Evolutionary conservation across 2,888 invertebrate species (phyloP).

Genomic region (Eremobia ochroleuca): DNA sequence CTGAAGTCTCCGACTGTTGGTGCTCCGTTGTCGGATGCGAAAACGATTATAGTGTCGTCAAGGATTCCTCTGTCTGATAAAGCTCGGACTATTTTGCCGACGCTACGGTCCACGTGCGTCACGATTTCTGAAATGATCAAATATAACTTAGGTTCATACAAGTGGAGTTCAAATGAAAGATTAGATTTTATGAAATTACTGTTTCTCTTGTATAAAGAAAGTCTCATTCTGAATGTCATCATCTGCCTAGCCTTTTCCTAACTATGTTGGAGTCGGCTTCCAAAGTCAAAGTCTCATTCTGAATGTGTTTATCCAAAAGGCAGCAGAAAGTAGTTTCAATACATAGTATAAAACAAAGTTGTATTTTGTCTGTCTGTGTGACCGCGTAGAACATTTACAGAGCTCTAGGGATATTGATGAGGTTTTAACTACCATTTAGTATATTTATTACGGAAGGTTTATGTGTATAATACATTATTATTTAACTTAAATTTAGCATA

Average conservation of each 20-base stretch:
- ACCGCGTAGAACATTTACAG: neutral
- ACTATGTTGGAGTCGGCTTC: too few species aligned
- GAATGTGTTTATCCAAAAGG: neutral
- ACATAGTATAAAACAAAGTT: neutral
- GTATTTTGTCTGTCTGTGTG: neutral
- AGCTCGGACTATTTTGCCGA: conserved; percentile 94
- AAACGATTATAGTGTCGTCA: conserved; percentile 96
- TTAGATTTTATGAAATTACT: neutral
- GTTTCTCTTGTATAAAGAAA: neutral
- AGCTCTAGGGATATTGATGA: neutral
- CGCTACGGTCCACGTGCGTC: conserved; percentile 94
- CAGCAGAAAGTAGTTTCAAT: neutral
- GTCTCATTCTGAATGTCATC: neutral
- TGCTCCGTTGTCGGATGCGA: conserved; percentile 97
- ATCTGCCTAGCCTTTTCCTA: too few species aligned
- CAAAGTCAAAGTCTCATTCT: too few species aligned
- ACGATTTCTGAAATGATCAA: conserved; percentile 90
- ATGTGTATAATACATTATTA: neutral
- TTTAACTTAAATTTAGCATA: neutral
- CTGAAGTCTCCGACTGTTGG: conserved; percentile 94
- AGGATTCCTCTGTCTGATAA: conserved; percentile 93
- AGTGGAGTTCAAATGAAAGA: too few species aligned
- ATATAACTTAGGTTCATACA: neutral
- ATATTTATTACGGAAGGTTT: neutral
- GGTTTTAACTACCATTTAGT: neutral